phyloP scores from a whole-genome alignment of 2,113 vertebrate genomes.

The chimpanzee (Pan troglodytes) region NHGRI_mPanTro3-v2.1_pri NC_072410.2:103352501-103353000 shows the following conservation, averaged over 20 bases:
- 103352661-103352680: background rate
- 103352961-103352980: background rate
- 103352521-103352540: background rate
- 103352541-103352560: background rate
- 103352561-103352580: background rate
- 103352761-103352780: background rate
- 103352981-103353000: background rate
- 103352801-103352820: background rate
- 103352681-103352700: background rate
- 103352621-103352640: background rate
- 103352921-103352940: background rate
- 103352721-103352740: background rate
- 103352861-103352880: background rate
- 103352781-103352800: background rate
- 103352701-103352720: background rate
- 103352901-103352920: background rate
- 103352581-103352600: background rate
- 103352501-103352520: background rate
- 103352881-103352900: too few species aligned
- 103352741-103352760: background rate
- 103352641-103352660: background rate
- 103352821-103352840: accelerated
- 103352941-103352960: background rate
- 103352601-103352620: background rate
- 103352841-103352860: background rate